These are phyloP conservation scores for Dicyrtoma fusca DNA, from an alignment of 2,888 invertebrate genomes.

Conservation along the genomic window DNA sequence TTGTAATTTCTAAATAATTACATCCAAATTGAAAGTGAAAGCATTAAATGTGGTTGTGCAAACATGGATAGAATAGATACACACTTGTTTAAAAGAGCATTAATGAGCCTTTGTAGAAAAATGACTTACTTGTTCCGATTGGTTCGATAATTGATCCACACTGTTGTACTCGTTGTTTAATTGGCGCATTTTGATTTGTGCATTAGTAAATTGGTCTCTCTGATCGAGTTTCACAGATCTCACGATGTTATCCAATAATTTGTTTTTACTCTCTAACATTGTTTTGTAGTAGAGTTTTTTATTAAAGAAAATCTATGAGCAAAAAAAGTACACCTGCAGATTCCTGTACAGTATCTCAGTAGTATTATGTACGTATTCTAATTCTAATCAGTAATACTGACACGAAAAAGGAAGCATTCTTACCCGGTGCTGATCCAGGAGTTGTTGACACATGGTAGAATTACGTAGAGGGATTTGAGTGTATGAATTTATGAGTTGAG, in stretches of 20 bases:
- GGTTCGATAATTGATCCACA: conserved; percentile 74
- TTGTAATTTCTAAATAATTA: conserved; percentile 67
- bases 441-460: conserved; percentile 66
- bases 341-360: not conserved
- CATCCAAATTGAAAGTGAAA: not conserved
- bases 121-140: conserved; percentile 68
- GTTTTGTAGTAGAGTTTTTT: conserved; percentile 88
- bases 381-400: not conserved
- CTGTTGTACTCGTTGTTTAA: conserved; percentile 82
- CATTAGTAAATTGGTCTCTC: conserved; percentile 73
- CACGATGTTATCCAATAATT: conserved; percentile 84
- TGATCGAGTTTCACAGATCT: conserved; percentile 75
- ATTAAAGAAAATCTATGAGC: conserved; percentile 72
- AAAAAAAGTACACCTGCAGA: not conserved
- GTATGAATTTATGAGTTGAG: conserved; percentile 69
- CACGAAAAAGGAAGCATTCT: not conserved
- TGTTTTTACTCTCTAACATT: conserved; percentile 93
- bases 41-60: too few species aligned
- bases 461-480: conserved; percentile 70
- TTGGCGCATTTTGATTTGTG: conserved; percentile 71
- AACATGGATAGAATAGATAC: too few species aligned
- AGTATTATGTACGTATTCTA: not conserved
- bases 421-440: conserved; percentile 78
- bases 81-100: too few species aligned
- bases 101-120: not conserved